These are phyloP conservation scores for Epizoanthus illoricatus DNA, from an alignment of 92 coral and sea anemone genomes.

Conservation along the genomic window DNA sequence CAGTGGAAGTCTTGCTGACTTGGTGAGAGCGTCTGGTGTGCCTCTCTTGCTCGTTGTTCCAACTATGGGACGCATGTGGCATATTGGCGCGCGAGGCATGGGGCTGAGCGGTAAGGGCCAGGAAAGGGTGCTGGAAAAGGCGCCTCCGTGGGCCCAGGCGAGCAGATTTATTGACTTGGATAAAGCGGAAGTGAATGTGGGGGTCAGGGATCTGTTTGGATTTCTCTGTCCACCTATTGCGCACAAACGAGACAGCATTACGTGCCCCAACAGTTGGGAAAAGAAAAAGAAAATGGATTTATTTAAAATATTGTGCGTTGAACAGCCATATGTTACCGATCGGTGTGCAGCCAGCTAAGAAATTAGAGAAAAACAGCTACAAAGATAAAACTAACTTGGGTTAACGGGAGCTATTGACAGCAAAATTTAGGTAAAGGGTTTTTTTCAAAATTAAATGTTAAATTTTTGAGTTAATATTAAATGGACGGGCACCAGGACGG, in stretches of 20 bases:
- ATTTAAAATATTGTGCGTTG: conserved; percentile 35
- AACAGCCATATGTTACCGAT: conserved; percentile 44
- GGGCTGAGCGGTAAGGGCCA: conserved; percentile 35
- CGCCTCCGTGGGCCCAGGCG: conserved; percentile 42
- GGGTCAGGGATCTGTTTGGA: conserved; percentile 47
- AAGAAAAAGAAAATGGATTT: conserved; percentile 16
- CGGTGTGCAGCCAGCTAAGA: conserved; percentile 20
- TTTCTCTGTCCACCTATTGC: conserved; percentile 42
- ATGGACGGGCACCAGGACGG: no score
- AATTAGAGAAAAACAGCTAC: no score
- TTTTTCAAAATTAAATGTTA: no score
- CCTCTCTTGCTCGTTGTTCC: conserved; percentile 42
- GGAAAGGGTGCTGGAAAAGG: conserved; percentile 5
- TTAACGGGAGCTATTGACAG: no score
- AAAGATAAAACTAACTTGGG: no score
- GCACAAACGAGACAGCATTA: neutral
- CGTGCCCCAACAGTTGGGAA: conserved; percentile 23
- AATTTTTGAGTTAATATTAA: no score
- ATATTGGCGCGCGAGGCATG: conserved; percentile 45
- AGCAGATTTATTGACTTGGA: conserved; percentile 40
- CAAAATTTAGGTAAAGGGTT: no score
- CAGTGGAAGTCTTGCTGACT: conserved; percentile 33
- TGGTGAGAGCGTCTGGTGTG: neutral
- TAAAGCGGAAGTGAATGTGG: conserved; percentile 36
- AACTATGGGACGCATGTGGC: conserved; percentile 54